Conservation (phyloP, 2,888 invertebrate genomes). For the Drosophila kambysellisi region DNA sequence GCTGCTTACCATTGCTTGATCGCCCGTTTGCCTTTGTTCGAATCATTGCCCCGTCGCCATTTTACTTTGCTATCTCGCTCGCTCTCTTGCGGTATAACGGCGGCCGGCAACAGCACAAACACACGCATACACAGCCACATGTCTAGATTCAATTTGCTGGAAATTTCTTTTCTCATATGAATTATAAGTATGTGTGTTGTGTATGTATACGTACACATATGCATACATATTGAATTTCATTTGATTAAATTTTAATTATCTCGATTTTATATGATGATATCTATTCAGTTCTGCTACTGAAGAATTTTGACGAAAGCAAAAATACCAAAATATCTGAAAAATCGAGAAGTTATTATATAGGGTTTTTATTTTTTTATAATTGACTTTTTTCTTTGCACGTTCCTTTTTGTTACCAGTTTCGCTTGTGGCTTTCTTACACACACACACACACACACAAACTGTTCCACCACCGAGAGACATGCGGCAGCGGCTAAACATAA, state of each 20-base stretch:
- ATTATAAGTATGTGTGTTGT: slow-evolving; percentile 20
- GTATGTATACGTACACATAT: slow-evolving; percentile 2
- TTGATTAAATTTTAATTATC: slow-evolving; percentile 25
- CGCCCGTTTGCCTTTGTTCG: slow-evolving; percentile 52
- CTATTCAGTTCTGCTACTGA: slow-evolving; percentile 85
- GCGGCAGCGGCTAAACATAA: slow-evolving; percentile 64
- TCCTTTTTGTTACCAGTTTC: slow-evolving; percentile 46
- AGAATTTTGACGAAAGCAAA: slow-evolving; percentile 82
- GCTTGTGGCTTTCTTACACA: slow-evolving; percentile 48
- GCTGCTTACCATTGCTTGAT: slow-evolving; percentile 55
- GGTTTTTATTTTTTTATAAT: slow-evolving; percentile 25
- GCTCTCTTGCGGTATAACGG: slow-evolving; percentile 35
- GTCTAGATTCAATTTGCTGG: slow-evolving; percentile 64
- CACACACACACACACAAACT: slow-evolving; percentile 20
- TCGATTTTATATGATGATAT: slow-evolving; percentile 82
- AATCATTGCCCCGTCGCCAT: slow-evolving; percentile 58
- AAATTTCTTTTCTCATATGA: slow-evolving; percentile 65
- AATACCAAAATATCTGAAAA: slow-evolving; percentile 84
- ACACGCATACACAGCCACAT: slow-evolving; percentile 38
- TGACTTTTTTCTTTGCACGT: slow-evolving; percentile 61
- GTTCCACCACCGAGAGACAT: slow-evolving; percentile 56
- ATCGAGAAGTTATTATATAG: slow-evolving; percentile 40
- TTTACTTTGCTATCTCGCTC: slow-evolving; percentile 56
- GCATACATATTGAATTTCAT: slow-evolving; percentile 26
- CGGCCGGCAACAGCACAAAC: slow-evolving; percentile 72